phyloP scores from a whole-genome alignment of 2,888 invertebrate genomes.

The Lysandra bellargus region DNA sequence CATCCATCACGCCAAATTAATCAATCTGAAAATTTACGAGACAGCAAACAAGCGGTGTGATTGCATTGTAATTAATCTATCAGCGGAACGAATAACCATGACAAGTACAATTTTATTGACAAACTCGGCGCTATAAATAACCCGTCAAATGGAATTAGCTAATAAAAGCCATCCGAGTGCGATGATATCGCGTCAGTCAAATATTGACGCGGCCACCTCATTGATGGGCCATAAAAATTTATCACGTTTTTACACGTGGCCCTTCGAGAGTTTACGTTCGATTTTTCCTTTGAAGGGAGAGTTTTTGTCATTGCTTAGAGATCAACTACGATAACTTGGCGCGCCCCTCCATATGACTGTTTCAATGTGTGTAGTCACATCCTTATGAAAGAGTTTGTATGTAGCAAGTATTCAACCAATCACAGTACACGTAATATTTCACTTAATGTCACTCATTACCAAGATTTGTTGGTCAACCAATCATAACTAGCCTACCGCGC shows the following conservation, averaged over 20 bases:
- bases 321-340: no score
- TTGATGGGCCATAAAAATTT: slow-evolving; percentile 20
- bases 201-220: slow-evolving; percentile 15
- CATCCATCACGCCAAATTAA: background rate
- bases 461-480: no score
- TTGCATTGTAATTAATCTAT: slow-evolving; percentile 24
- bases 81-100: background rate
- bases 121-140: slow-evolving; percentile 22
- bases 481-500: no score
- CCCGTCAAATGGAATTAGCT: slow-evolving; percentile 29
- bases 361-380: no score
- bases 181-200: slow-evolving; percentile 25
- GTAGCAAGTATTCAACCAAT: no score
- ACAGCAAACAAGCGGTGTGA: slow-evolving; percentile 14
- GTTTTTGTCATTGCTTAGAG: background rate
- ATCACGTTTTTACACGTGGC: slow-evolving; percentile 1
- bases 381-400: no score
- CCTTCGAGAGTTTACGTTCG: background rate
- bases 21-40: slow-evolving; percentile 6
- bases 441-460: no score
- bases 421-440: no score
- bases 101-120: slow-evolving; percentile 17
- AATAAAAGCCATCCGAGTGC: slow-evolving; percentile 29
- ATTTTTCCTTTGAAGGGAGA: background rate
- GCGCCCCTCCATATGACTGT: no score